Evolutionary conservation across 1,140 invertebrate genomes (phyloP), one percentile per base, ranked within the genome.

Genomic region (Vollenhovia emeryi): DNA sequence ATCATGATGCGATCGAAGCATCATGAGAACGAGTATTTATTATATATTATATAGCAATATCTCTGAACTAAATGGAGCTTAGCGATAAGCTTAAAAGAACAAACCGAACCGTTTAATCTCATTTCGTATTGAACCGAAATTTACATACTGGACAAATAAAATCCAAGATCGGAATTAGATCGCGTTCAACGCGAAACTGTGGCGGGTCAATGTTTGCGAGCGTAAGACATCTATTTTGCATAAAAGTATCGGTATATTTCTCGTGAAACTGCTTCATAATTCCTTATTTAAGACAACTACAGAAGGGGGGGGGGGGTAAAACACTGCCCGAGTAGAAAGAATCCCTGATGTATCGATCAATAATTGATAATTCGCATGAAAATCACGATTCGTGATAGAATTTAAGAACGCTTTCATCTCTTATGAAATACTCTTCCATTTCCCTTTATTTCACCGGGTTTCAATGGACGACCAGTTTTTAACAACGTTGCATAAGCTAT

Each of bases 401-500:
- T 0, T 15, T 43, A 57, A 59, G 5, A 3, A 82, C 43, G 24
- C 78, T 82, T 82, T 82, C 66, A 59, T 73, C 50, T 82, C 50
- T 55, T 57, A 50, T 60, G 57, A 86, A 43, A 60, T 87, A 48
- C n/a, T 66, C 55, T 59, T 18, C 18, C 18, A 69, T 80, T 48
- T 2, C 5, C 13, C 50, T 66, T 68, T 36, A 33, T 69, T 40
- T 76, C 43, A 30, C 18, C 15, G 0, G n/a, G 52, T 76, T 76
- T 52, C n/a, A 59, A 13, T 27, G 43, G 8, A 15, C 48, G 15
- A 64, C 57, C 30, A 62, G 52, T 73, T 85, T 85, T 85, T 50
- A 60, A 21, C 15, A 43, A 55, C 15, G 9, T 89, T 88, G 57
- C 40, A 43, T 83, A 86, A 85, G 43, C 6, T 45, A 36, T n/a